Base-by-base conservation (phyloP, 2,888 invertebrate genomes). In the Ganaspis brasiliensis region DNA sequence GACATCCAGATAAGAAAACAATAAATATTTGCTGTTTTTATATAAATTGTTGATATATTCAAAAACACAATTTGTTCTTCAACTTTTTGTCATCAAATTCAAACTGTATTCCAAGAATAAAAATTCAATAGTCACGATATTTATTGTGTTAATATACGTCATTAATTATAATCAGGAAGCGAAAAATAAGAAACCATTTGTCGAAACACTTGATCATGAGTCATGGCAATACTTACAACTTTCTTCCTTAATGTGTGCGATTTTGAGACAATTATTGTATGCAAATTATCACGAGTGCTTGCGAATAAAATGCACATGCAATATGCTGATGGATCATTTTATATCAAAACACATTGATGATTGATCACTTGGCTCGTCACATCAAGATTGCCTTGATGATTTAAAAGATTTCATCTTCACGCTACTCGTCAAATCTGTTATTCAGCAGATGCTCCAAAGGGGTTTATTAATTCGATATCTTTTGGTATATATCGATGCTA, bases 321-420 rank as follows among this genome's bases (percentile, higher is more conserved):
- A 55, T 37, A 5, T 37, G 0, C 6, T 37, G 67, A 67, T 45
- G 40, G 24, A 67, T 67, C 45, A 67, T 45, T 45, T 67, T 67
- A 67, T 67, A 26, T 49, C n/a, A 67, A 45, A 67, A 26, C 16
- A 21, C 45, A 67, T 67, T 31, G 31, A 31, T 31, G 31, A 31
- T 31, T 31, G 24, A 67, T 67, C 67, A 67, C 40, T n/a, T 45
- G 67, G 14, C 45, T 24, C 16, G 26, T 24, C n/a, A 9, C 21
- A n/a, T 14, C 45, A 45, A 45, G 67, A 67, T 67, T 49, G 67
- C 67, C 3, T 40, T 16, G 26, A 45, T 67, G 67, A 67, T 26
- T 67, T n/a, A n/a, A 67, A 67, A 67, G 67, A 67, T 67, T 67
- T 45, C 67, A 67, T 67, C 67, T 67, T 67, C 45, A 63, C 63